phyloP scores from a whole-genome alignment of 2,797 vertebrate species.

The Ciconia nigra region DNA sequence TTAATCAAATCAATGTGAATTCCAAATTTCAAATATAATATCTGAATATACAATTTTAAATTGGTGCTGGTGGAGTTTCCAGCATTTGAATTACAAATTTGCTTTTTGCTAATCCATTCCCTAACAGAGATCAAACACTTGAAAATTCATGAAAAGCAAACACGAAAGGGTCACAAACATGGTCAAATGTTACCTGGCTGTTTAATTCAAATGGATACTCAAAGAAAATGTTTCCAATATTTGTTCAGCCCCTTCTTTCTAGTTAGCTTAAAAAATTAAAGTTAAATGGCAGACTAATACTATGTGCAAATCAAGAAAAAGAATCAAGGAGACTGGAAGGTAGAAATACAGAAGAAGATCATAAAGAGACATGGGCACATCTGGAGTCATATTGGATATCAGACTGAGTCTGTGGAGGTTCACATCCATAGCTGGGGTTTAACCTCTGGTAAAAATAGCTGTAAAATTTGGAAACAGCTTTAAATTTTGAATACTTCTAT shows the following conservation, averaged over 20 bases:
- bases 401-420: background rate
- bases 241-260: slow-evolving; percentile 54
- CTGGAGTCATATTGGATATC: background rate
- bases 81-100: slow-evolving; percentile 68
- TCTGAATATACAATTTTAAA: slow-evolving; percentile 60
- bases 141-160: slow-evolving; percentile 70
- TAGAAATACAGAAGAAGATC: background rate
- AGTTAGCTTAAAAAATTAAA: slow-evolving; percentile 67
- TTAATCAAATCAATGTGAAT: slow-evolving; percentile 60
- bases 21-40: slow-evolving; percentile 59
- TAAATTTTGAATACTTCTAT: background rate
- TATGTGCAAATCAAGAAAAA: slow-evolving; percentile 51
- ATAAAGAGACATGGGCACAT: background rate
- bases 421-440: background rate
- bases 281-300: slow-evolving; percentile 58
- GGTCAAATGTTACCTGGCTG: slow-evolving; percentile 63
- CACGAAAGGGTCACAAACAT: slow-evolving; percentile 62
- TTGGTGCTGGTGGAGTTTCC: slow-evolving; percentile 38
- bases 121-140: slow-evolving; percentile 67
- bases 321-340: slow-evolving; percentile 8
- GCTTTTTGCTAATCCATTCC: slow-evolving; percentile 64
- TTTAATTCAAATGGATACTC: slow-evolving; percentile 66
- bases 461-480: background rate
- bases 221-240: slow-evolving; percentile 61
- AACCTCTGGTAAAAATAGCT: background rate